phyloP scores from a whole-genome alignment of 2,797 vertebrate species.

The Sebastes melanostomus region DNA sequence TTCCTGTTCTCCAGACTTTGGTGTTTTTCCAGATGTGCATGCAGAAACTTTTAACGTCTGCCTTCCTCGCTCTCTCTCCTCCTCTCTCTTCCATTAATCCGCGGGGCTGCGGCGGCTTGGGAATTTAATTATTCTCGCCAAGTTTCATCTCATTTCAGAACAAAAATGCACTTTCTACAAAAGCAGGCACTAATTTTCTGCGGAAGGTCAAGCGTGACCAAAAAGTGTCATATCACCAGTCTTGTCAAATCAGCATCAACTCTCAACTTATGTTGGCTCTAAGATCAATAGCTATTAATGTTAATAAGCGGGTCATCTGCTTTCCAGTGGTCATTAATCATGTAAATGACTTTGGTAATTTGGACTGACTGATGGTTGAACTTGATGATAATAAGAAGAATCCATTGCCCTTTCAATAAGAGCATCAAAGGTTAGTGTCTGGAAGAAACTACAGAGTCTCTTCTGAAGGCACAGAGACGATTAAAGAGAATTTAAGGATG shows the following conservation, averaged over 20 bases:
- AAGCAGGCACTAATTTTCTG: constrained; percentile 48
- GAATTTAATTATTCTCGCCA: constrained; percentile 65
- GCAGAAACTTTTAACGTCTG: constrained; percentile 39
- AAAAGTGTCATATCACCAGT: constrained; percentile 61
- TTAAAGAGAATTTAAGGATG: constrained; percentile 31
- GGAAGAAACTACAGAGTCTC: constrained; percentile 1
- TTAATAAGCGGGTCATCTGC: constrained; percentile 68
- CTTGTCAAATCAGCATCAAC: constrained; percentile 71
- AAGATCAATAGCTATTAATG: constrained; percentile 73
- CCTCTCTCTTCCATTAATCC: constrained; percentile 54
- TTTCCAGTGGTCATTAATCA: constrained; percentile 70
- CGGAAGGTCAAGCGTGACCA: constrained; percentile 59
- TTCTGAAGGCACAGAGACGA: background rate
- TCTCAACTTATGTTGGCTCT: constrained; percentile 45
- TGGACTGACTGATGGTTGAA: constrained; percentile 67
- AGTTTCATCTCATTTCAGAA: constrained; percentile 60
- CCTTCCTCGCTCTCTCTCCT: background rate
- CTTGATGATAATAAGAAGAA: constrained; percentile 64
- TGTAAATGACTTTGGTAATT: constrained; percentile 71
- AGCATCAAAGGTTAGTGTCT: constrained; percentile 54
- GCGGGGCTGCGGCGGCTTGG: constrained; percentile 1
- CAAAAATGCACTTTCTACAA: constrained; percentile 61
- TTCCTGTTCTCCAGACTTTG: constrained; percentile 48
- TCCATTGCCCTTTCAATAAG: constrained; percentile 64
- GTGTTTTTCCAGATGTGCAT: constrained; percentile 60